Percentiles rank a stretch among this genome's conserved stretches.
These are phyloP conservation scores for Perithous albicinctus DNA, from an alignment of 2,888 invertebrate species.

Conservation along the genomic window DNA sequence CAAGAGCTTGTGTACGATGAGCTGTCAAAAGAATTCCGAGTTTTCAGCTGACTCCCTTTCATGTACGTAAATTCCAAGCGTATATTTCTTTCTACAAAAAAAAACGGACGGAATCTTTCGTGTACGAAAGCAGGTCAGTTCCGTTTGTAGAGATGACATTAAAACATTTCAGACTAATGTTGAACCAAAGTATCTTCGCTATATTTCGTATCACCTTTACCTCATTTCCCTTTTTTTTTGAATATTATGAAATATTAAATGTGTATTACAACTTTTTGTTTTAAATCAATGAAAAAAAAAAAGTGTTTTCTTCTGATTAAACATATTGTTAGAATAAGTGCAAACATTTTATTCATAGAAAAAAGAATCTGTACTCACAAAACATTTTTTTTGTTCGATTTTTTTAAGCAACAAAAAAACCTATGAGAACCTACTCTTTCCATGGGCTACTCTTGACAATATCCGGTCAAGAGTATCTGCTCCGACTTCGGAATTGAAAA, in stretches of 20 bases:
- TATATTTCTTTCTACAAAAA: slow-evolving; percentile 1
- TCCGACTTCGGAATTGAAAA: slow-evolving; percentile 9
- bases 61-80: background rate
- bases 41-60: slow-evolving; percentile 31
- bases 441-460: slow-evolving; percentile 8
- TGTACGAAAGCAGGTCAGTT: slow-evolving; percentile 41
- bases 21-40: slow-evolving; percentile 32
- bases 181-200: background rate
- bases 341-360: no score
- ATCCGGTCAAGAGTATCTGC: slow-evolving; percentile 10
- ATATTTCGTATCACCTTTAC: background rate
- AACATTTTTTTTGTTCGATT: no score
- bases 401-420: no score
- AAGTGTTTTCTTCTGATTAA: no score
- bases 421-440: slow-evolving; percentile 16
- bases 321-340: no score
- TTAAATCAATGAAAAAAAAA: no score
- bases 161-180: background rate
- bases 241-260: no score
- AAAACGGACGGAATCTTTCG: background rate
- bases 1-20: slow-evolving; percentile 9
- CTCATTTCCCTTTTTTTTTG: no score
- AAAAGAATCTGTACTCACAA: no score
- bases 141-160: slow-evolving; percentile 15
- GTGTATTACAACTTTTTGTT: no score